Evolutionary conservation across 2,797 vertebrate species (phyloP).

Genomic region (Neostethus bicornis): DNA sequence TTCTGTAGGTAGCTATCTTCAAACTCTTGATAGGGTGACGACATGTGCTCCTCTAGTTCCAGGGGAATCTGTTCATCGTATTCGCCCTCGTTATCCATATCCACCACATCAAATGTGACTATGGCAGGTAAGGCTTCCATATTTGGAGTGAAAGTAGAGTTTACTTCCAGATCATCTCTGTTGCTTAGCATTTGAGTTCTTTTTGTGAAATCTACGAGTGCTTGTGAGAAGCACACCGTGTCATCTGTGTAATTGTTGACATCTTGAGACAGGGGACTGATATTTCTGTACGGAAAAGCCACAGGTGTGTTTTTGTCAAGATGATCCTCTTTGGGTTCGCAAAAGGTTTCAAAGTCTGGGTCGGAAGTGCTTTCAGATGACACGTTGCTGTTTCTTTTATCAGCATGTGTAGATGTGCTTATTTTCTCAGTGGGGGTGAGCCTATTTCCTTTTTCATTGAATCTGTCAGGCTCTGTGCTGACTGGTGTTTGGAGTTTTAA

Average conservation of each 20-base stretch:
- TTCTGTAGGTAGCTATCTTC: constrained; percentile 89
- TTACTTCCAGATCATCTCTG: constrained; percentile 82
- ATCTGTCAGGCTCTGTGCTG: constrained; percentile 42
- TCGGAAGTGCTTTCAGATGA: constrained; percentile 63
- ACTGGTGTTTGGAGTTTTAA: constrained; percentile 63
- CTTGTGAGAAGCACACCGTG: constrained; percentile 92
- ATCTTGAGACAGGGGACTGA: constrained; percentile 47
- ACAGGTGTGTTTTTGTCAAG: constrained; percentile 66
- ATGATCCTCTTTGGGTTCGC: constrained; percentile 67
- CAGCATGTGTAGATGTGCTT: constrained; percentile 37
- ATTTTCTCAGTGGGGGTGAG: constrained; percentile 49
- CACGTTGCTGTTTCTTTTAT: constrained; percentile 60
- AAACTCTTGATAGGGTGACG: constrained; percentile 88
- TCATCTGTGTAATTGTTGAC: constrained; percentile 73
- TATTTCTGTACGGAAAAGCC: constrained; percentile 55
- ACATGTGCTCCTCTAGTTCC: constrained; percentile 86
- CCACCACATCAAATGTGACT: constrained; percentile 95
- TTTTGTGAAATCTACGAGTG: constrained; percentile 92
- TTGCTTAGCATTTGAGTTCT: constrained; percentile 85
- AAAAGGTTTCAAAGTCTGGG: constrained; percentile 69
- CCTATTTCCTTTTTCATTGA: constrained; percentile 51
- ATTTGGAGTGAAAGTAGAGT: constrained; percentile 88
- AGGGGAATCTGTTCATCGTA: constrained; percentile 91
- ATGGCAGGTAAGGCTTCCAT: constrained; percentile 93
- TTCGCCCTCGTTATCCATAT: constrained; percentile 95